Conservation (phyloP, 2,888 invertebrate species). For the Notocelia uddmanniana region DNA sequence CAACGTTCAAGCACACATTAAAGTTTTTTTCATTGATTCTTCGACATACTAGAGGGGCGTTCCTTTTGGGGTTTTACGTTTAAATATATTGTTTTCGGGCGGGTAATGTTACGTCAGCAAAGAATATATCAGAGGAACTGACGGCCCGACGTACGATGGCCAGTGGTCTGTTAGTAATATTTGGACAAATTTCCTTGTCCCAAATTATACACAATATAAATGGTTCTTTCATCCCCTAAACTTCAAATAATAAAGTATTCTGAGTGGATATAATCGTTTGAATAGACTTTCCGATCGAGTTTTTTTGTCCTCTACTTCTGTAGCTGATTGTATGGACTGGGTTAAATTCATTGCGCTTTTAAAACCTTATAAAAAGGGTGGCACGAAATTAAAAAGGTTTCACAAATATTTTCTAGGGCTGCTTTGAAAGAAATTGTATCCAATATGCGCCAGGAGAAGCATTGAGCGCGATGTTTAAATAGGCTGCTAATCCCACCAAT, state of each 20-base stretch:
- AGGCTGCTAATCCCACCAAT: conserved; percentile 84
- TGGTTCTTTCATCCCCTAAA: conserved; percentile 10
- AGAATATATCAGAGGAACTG: no score
- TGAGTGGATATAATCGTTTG: conserved; percentile 31
- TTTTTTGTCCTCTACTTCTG: conserved; percentile 32
- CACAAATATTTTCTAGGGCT: conserved; percentile 77
- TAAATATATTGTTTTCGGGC: not conserved
- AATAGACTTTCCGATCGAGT: conserved; percentile 24
- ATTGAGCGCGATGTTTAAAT: conserved; percentile 82
- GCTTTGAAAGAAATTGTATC: conserved; percentile 80
- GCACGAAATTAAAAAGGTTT: conserved; percentile 76
- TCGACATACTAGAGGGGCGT: not conserved
- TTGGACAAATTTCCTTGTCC: not conserved
- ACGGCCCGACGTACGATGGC: not conserved
- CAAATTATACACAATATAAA: conserved; percentile 15
- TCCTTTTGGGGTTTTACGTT: not conserved
- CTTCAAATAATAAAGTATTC: conserved; percentile 28
- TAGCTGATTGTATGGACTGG: conserved; percentile 33
- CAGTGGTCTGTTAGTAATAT: not conserved
- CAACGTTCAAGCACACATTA: not conserved
- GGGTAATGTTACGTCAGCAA: no score
- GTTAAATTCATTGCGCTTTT: conserved; percentile 36
- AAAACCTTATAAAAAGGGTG: conserved; percentile 49
- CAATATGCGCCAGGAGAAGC: conserved; percentile 74
- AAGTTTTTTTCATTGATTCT: not conserved